Evolutionary conservation across 1,140 invertebrate species (phyloP).

Genomic region (Psix sp.): DNA sequence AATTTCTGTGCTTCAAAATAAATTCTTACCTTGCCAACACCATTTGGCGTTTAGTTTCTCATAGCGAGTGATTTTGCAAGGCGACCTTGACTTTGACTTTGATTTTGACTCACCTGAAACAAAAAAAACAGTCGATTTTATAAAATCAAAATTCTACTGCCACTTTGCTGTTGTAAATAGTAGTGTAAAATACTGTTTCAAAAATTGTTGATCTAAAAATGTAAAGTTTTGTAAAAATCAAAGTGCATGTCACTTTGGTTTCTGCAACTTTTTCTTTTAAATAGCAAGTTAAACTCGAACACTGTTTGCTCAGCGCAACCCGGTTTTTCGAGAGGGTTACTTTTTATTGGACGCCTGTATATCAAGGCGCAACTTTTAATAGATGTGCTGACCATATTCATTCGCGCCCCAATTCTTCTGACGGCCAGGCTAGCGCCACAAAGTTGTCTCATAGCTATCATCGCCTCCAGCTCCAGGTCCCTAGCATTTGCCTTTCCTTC

Average conservation of each 20-base stretch:
- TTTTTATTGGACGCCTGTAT: slow-evolving; percentile 64
- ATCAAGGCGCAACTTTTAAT: slow-evolving; percentile 65
- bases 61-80: slow-evolving; percentile 48
- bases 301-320: too few species aligned
- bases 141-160: slow-evolving; percentile 24
- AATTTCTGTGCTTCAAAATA: not conserved
- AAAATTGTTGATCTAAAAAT: too few species aligned
- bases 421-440: slow-evolving; percentile 34
- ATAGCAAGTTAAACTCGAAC: too few species aligned
- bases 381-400: slow-evolving; percentile 66
- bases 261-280: too few species aligned
- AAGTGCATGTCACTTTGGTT: too few species aligned
- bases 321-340: slow-evolving; percentile 67
- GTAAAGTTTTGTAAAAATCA: too few species aligned
- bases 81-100: slow-evolving; percentile 58
- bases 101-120: slow-evolving; percentile 73
- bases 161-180: slow-evolving; percentile 60
- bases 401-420: slow-evolving; percentile 71
- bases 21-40: slow-evolving; percentile 62
- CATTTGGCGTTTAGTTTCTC: slow-evolving; percentile 43
- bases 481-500: slow-evolving; percentile 20
- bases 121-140: slow-evolving; percentile 38
- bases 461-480: too few species aligned
- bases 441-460: slow-evolving; percentile 36
- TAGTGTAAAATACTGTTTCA: too few species aligned